Evolutionary conservation across 2,113 vertebrate genomes (phyloP).

Genomic region (Desmodus rotundus): DNA sequence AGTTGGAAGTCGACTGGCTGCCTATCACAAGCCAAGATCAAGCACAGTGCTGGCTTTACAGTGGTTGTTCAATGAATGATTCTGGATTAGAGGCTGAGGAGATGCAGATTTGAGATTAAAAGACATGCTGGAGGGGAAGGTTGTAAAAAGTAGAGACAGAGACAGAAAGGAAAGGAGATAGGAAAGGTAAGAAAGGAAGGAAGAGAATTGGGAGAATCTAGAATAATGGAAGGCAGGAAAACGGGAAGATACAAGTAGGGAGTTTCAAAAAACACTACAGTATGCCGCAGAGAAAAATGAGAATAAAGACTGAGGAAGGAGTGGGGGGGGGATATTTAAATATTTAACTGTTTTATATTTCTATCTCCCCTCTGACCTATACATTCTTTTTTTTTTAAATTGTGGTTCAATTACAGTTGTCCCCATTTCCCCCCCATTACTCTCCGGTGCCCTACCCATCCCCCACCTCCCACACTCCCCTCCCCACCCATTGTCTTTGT

Average conservation of each 20-base stretch:
- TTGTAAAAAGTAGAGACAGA: not conserved
- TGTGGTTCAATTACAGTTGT: no score
- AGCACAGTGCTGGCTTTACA: not conserved
- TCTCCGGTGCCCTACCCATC: no score
- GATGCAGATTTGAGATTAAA: not conserved
- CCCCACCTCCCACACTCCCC: no score
- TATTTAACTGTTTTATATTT: slow-evolving; percentile 37
- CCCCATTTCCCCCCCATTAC: no score
- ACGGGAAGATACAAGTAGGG: not conserved
- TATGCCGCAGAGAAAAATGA: slow-evolving; percentile 5
- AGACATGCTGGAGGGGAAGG: not conserved
- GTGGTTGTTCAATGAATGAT: not conserved
- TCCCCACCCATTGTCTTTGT: no score
- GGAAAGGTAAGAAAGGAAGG: not conserved
- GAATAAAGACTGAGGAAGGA: not conserved
- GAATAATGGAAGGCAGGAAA: not conserved
- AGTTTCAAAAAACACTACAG: not conserved
- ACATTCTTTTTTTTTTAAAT: not conserved
- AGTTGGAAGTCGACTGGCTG: not conserved
- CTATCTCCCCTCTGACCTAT: not conserved
- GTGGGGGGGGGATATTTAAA: not conserved
- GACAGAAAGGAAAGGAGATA: not conserved
- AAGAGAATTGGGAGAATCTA: not conserved
- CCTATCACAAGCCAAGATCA: not conserved
- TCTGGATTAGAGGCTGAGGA: not conserved